These are phyloP conservation scores for Chaetura pelagica DNA, from an alignment of 2,113 vertebrate genomes.

Conservation along the genomic window DNA sequence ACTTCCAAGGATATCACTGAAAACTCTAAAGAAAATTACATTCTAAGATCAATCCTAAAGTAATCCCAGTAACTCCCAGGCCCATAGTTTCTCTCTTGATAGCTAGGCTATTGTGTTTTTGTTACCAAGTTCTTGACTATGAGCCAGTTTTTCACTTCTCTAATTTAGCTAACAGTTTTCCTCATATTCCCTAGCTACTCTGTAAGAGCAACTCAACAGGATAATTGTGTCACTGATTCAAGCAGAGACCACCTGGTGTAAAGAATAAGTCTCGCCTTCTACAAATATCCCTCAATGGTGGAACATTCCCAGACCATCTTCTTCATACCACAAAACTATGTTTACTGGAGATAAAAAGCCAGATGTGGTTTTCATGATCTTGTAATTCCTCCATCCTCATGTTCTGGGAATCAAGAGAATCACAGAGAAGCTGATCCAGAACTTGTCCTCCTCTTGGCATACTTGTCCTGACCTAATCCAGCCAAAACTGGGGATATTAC, in stretches of 20 bases:
- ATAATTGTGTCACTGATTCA: neutral
- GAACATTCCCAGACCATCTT: neutral
- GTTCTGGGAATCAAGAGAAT: neutral
- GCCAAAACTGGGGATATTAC: neutral
- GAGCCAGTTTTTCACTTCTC: neutral
- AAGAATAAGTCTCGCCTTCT: neutral
- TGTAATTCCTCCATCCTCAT: neutral
- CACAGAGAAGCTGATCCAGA: neutral
- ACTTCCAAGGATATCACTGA: neutral
- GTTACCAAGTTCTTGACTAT: neutral
- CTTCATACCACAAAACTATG: neutral
- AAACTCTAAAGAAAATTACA: neutral
- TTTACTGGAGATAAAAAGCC: neutral
- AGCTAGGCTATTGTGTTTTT: neutral
- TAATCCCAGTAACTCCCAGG: neutral
- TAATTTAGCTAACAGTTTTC: neutral
- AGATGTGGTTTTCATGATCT: neutral
- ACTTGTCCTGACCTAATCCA: neutral
- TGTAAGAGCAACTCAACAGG: neutral
- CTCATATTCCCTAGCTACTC: neutral
- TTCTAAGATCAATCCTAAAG: neutral
- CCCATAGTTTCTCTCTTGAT: neutral
- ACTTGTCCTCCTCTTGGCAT: neutral
- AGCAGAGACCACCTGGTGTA: neutral
- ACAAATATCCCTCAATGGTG: neutral